Base-by-base conservation (phyloP, 2,113 vertebrate species). In the Hiodon tergisus region DNA sequence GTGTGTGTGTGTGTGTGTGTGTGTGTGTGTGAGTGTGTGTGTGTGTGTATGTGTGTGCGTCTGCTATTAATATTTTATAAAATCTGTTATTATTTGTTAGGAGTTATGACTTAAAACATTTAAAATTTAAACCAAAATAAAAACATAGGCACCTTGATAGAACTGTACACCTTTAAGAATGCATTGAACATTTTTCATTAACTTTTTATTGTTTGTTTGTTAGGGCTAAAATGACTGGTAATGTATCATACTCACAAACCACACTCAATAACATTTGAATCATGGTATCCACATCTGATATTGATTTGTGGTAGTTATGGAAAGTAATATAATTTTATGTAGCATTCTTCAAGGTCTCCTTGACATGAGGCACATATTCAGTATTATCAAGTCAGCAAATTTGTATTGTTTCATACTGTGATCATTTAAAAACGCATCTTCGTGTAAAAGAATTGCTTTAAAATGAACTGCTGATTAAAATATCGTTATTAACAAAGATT, bases 251-350 rank as follows among this genome's bases (percentile, higher is more conserved):
- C 77, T 77, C 78, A 75, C 72, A 85, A 81, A 80, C 76, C 80
- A 77, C 80, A 80, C 80, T 85, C 79, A 81, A 81, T 84, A 83
- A 82, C 70, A 85, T 85, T 81, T 85, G 79, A 84, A 86, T 85
- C 76, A 79, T 67, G 80, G 73, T 80, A 57, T 58, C 17, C 69
- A 70, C 80, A 82, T 83, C 77, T 87, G 67, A 73, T 83, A 86
- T 87, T 84, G 86, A 87, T 86, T 80, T 75, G 76, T 81, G 79
- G 77, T 82, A 85, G 80, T 76, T 77, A 76, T 82, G 81, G 81
- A 78, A 85, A 81, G 81, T 82, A 2, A 84, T 83, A 83, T 80
- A 78, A 86, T 87, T 87, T 88, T 81, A 86, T 71, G 69, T 80
- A 85, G 76, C 72, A 76, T 82, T 75, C 71, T 75, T 82, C 74